phyloP scores from a whole-genome alignment of 2,797 vertebrate species.

The Pangasius macronema region DNA sequence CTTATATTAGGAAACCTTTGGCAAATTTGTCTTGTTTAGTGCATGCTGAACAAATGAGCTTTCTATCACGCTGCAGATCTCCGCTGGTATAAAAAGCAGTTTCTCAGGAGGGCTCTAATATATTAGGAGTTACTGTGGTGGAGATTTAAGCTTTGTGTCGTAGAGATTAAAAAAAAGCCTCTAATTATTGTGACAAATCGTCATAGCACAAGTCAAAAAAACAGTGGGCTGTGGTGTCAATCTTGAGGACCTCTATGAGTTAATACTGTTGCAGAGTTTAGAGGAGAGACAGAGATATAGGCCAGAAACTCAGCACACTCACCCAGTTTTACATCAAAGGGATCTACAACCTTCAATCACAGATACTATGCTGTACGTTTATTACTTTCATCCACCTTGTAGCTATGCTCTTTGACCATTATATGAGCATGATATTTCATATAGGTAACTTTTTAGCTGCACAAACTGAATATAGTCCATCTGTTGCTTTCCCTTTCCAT shows the following conservation, averaged over 20 bases:
- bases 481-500: not conserved
- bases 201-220: conserved; percentile 12
- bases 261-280: not conserved
- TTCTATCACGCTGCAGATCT: not conserved
- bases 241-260: not conserved
- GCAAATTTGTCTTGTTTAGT: not conserved
- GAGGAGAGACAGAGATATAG: not conserved
- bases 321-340: not conserved
- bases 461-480: not conserved
- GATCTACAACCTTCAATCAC: not conserved
- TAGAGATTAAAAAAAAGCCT: not conserved
- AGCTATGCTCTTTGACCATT: not conserved
- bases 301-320: not conserved
- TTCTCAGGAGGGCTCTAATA: conserved; percentile 11
- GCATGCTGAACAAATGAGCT: not conserved
- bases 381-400: not conserved
- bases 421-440: not conserved
- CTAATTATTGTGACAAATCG: conserved; percentile 23
- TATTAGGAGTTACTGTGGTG: not conserved
- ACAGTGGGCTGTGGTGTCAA: not conserved
- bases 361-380: not conserved
- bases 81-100: not conserved
- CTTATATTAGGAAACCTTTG: conserved; percentile 1
- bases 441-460: no score
- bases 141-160: not conserved